These are phyloP conservation scores for Lepidurus packardi DNA, from an alignment of 1,140 invertebrate genomes.

Conservation along the genomic window DNA sequence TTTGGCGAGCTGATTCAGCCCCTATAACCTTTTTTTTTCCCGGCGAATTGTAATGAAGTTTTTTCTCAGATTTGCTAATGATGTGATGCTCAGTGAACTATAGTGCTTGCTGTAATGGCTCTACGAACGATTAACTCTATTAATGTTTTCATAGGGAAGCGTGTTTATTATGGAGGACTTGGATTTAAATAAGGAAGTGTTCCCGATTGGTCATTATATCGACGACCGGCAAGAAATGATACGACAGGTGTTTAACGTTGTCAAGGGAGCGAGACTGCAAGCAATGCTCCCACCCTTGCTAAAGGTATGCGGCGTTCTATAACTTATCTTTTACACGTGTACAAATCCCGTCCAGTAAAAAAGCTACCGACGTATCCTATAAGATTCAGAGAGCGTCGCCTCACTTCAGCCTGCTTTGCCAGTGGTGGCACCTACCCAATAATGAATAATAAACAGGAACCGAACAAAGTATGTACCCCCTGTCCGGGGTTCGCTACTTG, in stretches of 20 bases:
- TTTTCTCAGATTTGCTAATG: background rate
- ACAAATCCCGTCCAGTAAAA: background rate
- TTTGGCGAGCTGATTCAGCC: background rate
- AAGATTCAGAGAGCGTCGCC: no score
- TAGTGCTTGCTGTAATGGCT: background rate
- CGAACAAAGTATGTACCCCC: no score
- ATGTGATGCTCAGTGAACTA: no score
- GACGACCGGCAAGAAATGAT: slow-evolving; percentile 40
- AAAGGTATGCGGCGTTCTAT: slow-evolving; percentile 35
- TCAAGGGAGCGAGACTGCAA: slow-evolving; percentile 37
- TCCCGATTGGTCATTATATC: slow-evolving; percentile 40
- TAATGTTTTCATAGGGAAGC: background rate
- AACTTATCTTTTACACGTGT: background rate
- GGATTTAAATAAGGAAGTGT: slow-evolving; percentile 37
- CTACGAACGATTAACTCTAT: background rate
- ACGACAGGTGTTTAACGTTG: slow-evolving; percentile 40
- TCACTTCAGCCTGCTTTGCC: no score
- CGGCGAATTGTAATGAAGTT: background rate
- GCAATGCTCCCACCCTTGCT: slow-evolving; percentile 40
- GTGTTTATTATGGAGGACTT: slow-evolving; percentile 31
- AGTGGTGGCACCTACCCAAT: no score
- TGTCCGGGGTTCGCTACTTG: no score
- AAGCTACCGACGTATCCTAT: no score
- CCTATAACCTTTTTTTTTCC: background rate
- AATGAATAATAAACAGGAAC: no score